phyloP scores from a whole-genome alignment of 2,888 invertebrate species.

The Pseudococcus viburni region DNA sequence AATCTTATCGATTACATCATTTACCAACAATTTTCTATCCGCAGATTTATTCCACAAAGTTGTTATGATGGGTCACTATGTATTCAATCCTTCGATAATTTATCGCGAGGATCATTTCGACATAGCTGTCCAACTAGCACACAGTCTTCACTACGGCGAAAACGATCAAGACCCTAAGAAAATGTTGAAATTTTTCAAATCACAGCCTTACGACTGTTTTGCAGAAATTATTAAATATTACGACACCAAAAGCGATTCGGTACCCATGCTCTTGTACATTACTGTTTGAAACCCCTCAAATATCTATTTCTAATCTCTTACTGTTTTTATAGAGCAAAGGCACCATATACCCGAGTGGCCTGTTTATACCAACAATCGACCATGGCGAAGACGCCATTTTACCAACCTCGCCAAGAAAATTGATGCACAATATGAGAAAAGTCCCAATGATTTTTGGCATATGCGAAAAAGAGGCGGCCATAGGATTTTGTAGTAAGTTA shows the following conservation, averaged over 20 bases:
- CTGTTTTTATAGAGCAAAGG: neutral
- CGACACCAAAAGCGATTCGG: neutral
- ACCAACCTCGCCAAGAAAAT: constrained; percentile 31
- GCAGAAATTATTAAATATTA: neutral
- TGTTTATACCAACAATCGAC: constrained; percentile 4
- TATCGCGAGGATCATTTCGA: neutral
- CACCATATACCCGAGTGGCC: neutral
- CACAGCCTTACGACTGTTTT: neutral
- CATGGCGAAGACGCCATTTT: constrained; percentile 3
- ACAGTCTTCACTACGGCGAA: neutral
- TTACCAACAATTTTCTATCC: neutral
- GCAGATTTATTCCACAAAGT: constrained; percentile 7
- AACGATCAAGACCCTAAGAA: neutral
- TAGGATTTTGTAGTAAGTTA: constrained; percentile 24
- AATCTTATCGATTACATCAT: too few relatives aligned
- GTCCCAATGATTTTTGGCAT: constrained; percentile 48
- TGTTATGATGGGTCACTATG: neutral
- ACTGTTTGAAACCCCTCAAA: neutral
- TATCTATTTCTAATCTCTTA: neutral
- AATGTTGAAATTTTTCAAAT: neutral
- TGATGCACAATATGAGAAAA: constrained; percentile 8
- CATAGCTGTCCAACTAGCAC: neutral
- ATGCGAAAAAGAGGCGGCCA: constrained; percentile 50
- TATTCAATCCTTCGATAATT: neutral
- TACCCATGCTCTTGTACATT: neutral